Conservation (phyloP, 2,113 vertebrate species). For the Merops nubicus region DNA sequence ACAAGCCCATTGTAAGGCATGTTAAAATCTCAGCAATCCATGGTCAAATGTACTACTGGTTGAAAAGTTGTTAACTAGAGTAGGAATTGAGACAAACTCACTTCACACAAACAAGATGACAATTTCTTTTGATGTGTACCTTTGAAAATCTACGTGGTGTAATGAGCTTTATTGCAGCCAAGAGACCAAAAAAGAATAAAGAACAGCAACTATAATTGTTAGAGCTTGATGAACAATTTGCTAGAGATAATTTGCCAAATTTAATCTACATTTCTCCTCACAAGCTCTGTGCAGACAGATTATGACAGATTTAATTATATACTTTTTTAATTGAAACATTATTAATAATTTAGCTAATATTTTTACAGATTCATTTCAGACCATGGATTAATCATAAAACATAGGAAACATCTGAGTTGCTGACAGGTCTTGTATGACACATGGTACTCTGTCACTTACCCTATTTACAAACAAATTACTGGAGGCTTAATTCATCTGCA, state of each 20-base stretch:
- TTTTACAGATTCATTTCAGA: not conserved
- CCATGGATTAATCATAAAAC: not conserved
- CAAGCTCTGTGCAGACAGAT: not conserved
- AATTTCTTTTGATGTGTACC: not conserved
- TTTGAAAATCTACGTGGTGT: not conserved
- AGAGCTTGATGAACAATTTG: not conserved
- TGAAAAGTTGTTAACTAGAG: not conserved
- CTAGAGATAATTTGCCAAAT: not conserved
- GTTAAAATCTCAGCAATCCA: not conserved
- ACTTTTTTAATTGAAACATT: not conserved
- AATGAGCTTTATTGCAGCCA: conserved; percentile 2
- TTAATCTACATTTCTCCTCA: not conserved
- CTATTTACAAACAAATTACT: not conserved
- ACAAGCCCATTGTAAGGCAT: accelerated
- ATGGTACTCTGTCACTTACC: not conserved
- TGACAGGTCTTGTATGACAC: not conserved
- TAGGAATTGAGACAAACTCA: not conserved
- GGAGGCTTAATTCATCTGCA: not conserved
- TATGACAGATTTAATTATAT: not conserved
- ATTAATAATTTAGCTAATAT: not conserved
- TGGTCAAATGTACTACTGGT: not conserved
- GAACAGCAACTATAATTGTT: not conserved
- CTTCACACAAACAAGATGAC: not conserved
- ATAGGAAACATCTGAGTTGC: not conserved
- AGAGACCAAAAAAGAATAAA: not conserved